Evolutionary conservation across 2,113 vertebrate species (phyloP).

Genomic region (Sciurus niger): DNA sequence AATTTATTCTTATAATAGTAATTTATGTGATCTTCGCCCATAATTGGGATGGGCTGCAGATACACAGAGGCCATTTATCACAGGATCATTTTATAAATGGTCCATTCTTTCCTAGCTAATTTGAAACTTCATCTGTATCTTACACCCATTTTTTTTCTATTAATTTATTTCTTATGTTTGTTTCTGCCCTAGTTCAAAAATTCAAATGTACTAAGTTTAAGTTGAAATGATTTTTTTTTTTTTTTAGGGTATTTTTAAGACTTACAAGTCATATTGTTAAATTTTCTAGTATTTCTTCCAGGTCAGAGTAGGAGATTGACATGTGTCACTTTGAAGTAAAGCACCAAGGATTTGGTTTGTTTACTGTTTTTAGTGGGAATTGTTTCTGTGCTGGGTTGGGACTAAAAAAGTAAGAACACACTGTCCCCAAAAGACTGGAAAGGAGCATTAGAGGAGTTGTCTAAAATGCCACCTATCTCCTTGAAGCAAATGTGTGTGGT

Average conservation of each 20-base stretch:
- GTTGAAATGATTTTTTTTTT: neutral
- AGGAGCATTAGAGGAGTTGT: neutral
- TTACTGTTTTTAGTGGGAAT: neutral
- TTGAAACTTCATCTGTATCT: neutral
- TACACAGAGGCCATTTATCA: neutral
- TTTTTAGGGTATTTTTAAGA: neutral
- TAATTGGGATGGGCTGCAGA: neutral
- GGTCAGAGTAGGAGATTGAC: neutral
- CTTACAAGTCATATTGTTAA: neutral
- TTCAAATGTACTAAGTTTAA: neutral
- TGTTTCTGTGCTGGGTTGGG: neutral
- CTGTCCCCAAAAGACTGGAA: neutral
- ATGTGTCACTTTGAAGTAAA: neutral
- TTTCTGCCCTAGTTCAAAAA: neutral
- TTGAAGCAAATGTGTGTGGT: too few relatives aligned
- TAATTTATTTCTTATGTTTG: neutral
- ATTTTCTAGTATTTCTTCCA: neutral
- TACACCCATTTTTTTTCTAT: neutral
- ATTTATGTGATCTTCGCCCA: too few relatives aligned
- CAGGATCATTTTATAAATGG: neutral
- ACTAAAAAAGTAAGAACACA: neutral
- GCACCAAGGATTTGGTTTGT: neutral
- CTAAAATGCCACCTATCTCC: fast-evolving
- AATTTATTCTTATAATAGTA: neutral
- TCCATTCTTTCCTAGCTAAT: neutral